Base-by-base conservation (phyloP, 2,888 invertebrate species). In the Drosophila picticornis region DNA sequence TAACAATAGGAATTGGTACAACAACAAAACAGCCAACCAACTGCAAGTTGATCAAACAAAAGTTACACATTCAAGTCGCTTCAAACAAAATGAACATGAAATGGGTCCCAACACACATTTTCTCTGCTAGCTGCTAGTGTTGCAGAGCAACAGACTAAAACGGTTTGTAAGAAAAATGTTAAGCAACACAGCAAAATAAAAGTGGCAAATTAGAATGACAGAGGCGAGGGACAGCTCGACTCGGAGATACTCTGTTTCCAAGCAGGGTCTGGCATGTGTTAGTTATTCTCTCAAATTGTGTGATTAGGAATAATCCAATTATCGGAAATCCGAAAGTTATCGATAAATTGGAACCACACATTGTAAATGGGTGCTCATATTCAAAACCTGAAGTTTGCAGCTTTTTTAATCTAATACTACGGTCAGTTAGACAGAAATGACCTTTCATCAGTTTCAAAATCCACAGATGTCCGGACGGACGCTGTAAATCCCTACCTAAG, bases 1-100 rank as follows among this genome's bases (percentile, higher is more conserved):
- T 4, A 51, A 34, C 51, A 64, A 40, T 40, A 19, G 43, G 11
- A 48, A 36, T 66, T 48, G 36, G 46, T 48, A 27, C n/a, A 31
- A 48, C 48, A 19, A 50, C 22, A 55, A 55, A 59, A 60, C 52
- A 29, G 29, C 2, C 27, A 29, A 27, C 46, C 36, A 53, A 34
- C 25, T 65, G 65, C 16, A 57, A 72, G 58, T 74, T 74, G 58
- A 62, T 60, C 64, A 56, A 72, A 67, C 71, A 73, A 73, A 73
- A 73, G 60, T 71, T 48, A 62, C 58, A 72, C 62, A 67, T 58
- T 67, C 74, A 72, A 67, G 67, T 72, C 77, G 59, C 51, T 62
- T 67, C 63, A 70, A 80, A 9, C 22, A 22, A 7, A 25, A 74
- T 57, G 60, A 74, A 60, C 43, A 71, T 5, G 34, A 34, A 34